Base-by-base conservation (phyloP, 2,888 invertebrate species). In the Noctua pronuba region DNA sequence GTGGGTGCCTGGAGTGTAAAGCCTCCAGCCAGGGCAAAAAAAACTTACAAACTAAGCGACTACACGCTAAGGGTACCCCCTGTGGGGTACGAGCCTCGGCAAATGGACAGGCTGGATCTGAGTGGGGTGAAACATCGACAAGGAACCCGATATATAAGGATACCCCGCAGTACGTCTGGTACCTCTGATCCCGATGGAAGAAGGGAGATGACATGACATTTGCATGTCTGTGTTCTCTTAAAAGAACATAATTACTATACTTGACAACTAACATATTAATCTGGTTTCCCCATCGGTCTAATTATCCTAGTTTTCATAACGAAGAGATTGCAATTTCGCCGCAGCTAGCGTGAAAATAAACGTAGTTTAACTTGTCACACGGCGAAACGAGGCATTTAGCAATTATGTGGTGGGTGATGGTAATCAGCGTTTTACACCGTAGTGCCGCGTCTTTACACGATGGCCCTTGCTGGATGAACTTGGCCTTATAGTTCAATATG, bases 261-360 rank as follows among this genome's bases (percentile, higher is more conserved):
- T 62, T 10, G 2, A 13, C 10, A 46, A 55, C 28, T 35, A 7
- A 0, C 38, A 72, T 71, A 6, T 7, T 1, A 62, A 83, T 83
- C 64, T 62, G 69, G 49, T 77, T 64, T 67, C 62, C 16, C 60
- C 7, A 67, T 49, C 58, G 46, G 31, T 16, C 11, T 81, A 31
- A 65, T 16, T 44, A 60, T 1, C 58, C 71, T 62, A 49, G 77
- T 84, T 67, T 67, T 73, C 69, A 18, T 84, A 80, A 81, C 55
- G 28, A 64, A 58, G 35, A 80, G 74, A 71, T 84, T 67, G 44
- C 38, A 13, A 60, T 75, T 76, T 74, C 41, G 70, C 67, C 3
- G 74, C 77, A 60, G n/a, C 31, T 18, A 55, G 58, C 81, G 75
- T 84, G 64, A 75, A 84, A 68, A 66, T 46, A 60, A 72, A 8